Evolutionary conservation across 2,797 vertebrate genomes (phyloP).

Genomic region (Clarias platycephalus): DNA sequence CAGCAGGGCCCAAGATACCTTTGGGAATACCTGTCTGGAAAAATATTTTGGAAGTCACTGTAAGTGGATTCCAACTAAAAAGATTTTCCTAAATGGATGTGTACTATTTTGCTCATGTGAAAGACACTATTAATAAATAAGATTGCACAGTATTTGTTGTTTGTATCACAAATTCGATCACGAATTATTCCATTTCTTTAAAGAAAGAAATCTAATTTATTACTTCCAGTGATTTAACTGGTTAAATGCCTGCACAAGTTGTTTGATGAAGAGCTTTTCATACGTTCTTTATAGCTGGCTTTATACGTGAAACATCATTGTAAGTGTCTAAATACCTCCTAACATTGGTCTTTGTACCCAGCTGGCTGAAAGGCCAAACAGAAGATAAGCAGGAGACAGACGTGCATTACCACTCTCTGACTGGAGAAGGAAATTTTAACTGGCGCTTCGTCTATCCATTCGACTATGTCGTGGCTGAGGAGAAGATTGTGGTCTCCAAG

Average conservation of each 20-base stretch:
- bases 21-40: slow-evolving; percentile 6
- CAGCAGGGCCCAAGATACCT: slow-evolving; percentile 17
- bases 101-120: not conserved
- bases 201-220: not conserved
- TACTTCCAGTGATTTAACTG: not conserved
- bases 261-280: not conserved
- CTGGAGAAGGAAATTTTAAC: slow-evolving; percentile 97
- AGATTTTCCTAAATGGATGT: not conserved
- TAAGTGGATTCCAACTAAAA: not conserved
- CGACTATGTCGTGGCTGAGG: slow-evolving; percentile 94
- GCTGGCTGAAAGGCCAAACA: slow-evolving; percentile 97
- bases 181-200: not conserved
- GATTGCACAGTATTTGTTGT: not conserved
- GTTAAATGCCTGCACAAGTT: not conserved
- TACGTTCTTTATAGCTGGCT: not conserved
- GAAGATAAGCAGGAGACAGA: slow-evolving; percentile 99
- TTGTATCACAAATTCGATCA: not conserved
- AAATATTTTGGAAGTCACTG: not conserved
- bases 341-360: slow-evolving; percentile 58
- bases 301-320: slow-evolving; percentile 46
- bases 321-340: not conserved
- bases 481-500: slow-evolving; percentile 97
- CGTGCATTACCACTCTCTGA: slow-evolving; percentile 96
- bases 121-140: not conserved
- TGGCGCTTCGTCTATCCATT: slow-evolving; percentile 96